A percentile compares a stretch with the other conserved stretches of the same genome.
Evolutionary conservation across 1,140 invertebrate species (phyloP).

Genomic region (Cyclargus thomasi): DNA sequence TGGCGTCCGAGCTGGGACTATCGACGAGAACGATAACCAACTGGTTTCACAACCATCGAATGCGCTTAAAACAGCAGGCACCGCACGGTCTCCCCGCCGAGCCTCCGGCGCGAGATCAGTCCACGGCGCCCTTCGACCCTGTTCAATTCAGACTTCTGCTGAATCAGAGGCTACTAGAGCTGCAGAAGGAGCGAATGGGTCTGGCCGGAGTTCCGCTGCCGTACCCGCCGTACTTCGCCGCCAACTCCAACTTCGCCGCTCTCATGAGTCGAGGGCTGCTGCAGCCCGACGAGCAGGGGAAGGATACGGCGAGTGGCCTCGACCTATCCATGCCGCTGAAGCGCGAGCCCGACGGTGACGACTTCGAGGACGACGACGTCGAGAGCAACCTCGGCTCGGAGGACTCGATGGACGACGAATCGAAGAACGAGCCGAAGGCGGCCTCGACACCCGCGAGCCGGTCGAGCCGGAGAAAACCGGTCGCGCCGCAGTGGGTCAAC

Average conservation of each 20-base stretch:
- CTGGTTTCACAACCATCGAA: conserved; percentile 99
- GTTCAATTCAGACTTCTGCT: conserved; percentile 91
- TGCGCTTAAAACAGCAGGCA: conserved; percentile 95
- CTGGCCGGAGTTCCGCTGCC: conserved; percentile 82
- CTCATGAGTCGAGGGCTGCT: conserved; percentile 80
- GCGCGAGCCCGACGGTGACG: conserved; percentile 83
- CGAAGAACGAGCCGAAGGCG: conserved; percentile 69
- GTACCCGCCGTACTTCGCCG: conserved; percentile 84
- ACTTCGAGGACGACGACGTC: conserved; percentile 83
- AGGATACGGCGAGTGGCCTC: conserved; percentile 85
- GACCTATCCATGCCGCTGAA: conserved; percentile 89
- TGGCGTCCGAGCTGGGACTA: conserved; percentile 93
- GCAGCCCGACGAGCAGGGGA: conserved; percentile 77
- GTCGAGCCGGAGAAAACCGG: conserved; percentile 89
- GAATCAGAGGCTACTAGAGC: conserved; percentile 89
- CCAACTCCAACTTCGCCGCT: conserved; percentile 83
- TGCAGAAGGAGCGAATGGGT: conserved; percentile 88
- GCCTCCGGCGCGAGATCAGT: conserved; percentile 82
- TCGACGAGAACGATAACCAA: conserved; percentile 97
- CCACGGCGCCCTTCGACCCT: conserved; percentile 86
- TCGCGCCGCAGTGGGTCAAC: conserved; percentile 97
- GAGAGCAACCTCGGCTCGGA: conserved; percentile 87
- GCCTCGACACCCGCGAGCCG: conserved; percentile 70
- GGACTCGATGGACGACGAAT: conserved; percentile 80
- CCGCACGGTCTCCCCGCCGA: conserved; percentile 83